A percentile compares a stretch with the other conserved stretches of the same genome.
Evolutionary conservation across 2,113 vertebrate species (phyloP).

Genomic region (Fregata magnificens): DNA sequence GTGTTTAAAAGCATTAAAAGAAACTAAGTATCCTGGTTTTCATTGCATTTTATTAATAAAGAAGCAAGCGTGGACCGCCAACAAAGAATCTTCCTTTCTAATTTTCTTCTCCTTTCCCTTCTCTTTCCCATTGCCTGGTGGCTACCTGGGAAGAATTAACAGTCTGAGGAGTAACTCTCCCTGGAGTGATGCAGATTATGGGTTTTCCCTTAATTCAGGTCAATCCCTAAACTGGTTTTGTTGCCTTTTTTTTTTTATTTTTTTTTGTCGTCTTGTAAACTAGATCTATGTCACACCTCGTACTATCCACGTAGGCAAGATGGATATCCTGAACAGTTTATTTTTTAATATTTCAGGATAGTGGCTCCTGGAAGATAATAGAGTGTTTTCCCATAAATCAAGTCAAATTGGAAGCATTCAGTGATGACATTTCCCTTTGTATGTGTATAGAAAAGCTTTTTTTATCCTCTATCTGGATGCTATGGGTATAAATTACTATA

Average conservation of each 20-base stretch:
- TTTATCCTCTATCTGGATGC: background rate
- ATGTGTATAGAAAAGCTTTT: background rate
- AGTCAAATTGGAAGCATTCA: background rate
- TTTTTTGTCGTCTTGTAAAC: background rate
- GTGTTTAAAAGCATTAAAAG: background rate
- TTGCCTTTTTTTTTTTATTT: background rate
- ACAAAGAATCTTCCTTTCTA: background rate
- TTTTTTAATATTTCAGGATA: background rate
- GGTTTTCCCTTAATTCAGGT: background rate
- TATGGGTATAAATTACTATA: background rate
- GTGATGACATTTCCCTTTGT: background rate
- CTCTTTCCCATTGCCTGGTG: background rate
- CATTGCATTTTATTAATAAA: background rate
- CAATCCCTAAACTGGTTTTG: background rate
- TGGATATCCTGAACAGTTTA: background rate
- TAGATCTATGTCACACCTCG: background rate
- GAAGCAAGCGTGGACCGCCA: background rate
- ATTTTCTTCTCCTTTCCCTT: background rate
- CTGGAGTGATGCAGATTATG: background rate
- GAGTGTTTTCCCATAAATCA: background rate
- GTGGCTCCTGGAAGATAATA: background rate
- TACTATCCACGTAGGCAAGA: background rate
- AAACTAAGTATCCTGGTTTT: background rate
- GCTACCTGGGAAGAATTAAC: background rate
- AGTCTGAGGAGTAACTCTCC: background rate